Conservation (phyloP, 2,113 vertebrate species). For the Telmatochromis sp. region DNA sequence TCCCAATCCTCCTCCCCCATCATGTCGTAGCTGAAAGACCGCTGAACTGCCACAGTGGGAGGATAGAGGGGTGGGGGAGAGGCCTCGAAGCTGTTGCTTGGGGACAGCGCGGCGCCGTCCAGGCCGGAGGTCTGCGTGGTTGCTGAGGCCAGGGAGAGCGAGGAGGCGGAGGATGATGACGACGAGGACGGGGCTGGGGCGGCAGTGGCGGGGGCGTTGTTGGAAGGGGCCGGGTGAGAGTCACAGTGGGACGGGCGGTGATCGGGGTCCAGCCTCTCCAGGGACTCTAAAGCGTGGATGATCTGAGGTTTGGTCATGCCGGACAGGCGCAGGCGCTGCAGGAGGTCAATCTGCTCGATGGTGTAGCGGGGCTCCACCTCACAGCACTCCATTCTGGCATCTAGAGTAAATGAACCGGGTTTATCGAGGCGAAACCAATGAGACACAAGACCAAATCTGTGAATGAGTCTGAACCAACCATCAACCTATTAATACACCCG, state of each 20-base stretch:
- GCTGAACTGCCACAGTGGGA: constrained; percentile 61
- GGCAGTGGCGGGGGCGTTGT: constrained; percentile 37
- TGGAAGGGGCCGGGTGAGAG: constrained; percentile 49
- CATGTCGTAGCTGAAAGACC: constrained; percentile 75
- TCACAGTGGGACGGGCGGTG: constrained; percentile 66
- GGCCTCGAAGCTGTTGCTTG: constrained; percentile 78
- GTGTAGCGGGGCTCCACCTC: constrained; percentile 78
- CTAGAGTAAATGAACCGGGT: constrained; percentile 9
- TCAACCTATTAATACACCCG: neutral
- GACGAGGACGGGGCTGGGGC: constrained; percentile 65
- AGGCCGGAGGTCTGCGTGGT: constrained; percentile 77
- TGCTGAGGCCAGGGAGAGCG: constrained; percentile 72
- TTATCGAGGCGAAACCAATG: neutral
- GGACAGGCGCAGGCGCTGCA: constrained; percentile 76
- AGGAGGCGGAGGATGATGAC: constrained; percentile 72
- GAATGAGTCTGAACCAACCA: neutral
- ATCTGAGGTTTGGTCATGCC: constrained; percentile 81
- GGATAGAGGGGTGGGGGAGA: constrained; percentile 76
- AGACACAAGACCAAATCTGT: neutral
- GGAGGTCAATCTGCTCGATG: constrained; percentile 79
- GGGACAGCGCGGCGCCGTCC: constrained; percentile 71
- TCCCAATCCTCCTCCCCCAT: constrained; percentile 78
- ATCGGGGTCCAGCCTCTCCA: constrained; percentile 76
- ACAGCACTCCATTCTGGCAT: constrained; percentile 75
- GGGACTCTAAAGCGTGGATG: constrained; percentile 75